Conservation (phyloP, 2,113 vertebrate genomes). For the Carlito syrichta region DNA sequence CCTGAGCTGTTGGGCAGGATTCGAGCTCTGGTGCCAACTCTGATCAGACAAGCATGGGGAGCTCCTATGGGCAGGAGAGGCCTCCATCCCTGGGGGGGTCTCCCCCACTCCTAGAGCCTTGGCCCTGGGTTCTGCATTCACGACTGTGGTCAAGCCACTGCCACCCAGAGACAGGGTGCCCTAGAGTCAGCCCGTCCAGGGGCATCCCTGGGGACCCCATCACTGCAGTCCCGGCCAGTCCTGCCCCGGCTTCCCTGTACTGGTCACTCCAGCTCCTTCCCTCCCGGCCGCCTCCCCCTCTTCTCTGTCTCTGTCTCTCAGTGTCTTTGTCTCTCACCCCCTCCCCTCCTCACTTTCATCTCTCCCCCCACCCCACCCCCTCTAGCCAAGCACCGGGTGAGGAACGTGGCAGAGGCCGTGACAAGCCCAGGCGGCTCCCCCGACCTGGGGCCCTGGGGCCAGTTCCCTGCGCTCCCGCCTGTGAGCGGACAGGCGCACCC, state of each 20-base stretch:
- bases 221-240: neutral
- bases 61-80: neutral
- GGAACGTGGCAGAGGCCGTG: slow-evolving; percentile 64
- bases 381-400: slow-evolving; percentile 6
- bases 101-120: neutral
- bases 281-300: neutral
- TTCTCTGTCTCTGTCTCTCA: neutral
- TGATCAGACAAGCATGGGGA: neutral
- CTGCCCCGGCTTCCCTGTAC: no score
- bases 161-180: neutral
- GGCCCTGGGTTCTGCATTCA: neutral
- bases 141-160: neutral
- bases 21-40: neutral
- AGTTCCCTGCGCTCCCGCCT: slow-evolving; percentile 55
- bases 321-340: neutral
- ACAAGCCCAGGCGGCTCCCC: slow-evolving; percentile 74
- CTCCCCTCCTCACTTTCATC: slow-evolving; percentile 61
- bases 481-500: no score
- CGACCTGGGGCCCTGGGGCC: slow-evolving; percentile 68
- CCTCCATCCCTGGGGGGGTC: neutral
- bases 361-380: slow-evolving; percentile 49
- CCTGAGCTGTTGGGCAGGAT: neutral
- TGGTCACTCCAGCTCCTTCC: no score
- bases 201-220: neutral
- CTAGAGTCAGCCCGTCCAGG: neutral